A percentile compares a stretch with the other conserved stretches of the same genome.
Conservation (phyloP, 2,797 vertebrate species). For the Acipenser transmontanus region DNA sequence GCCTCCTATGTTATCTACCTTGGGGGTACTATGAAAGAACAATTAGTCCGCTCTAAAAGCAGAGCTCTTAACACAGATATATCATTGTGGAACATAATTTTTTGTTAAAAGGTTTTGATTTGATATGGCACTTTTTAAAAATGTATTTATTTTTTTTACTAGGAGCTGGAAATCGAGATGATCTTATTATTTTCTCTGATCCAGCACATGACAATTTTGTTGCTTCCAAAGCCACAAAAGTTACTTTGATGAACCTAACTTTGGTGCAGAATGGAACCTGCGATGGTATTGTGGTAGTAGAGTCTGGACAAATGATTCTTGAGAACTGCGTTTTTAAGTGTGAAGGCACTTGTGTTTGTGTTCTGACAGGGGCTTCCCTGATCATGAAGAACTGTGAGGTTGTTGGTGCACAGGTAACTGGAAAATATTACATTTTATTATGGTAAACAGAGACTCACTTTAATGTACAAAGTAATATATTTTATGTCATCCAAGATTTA, state of each 20-base stretch:
- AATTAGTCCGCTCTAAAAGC: too few relatives aligned
- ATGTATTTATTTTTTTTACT: constrained; percentile 2
- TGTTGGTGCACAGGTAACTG: constrained; percentile 46
- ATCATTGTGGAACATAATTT: too few relatives aligned
- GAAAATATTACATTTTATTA: background rate
- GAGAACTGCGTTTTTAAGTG: constrained; percentile 52
- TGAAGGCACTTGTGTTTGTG: constrained; percentile 52
- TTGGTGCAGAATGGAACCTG: constrained; percentile 51
- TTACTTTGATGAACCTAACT: constrained; percentile 44
- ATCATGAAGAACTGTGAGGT: constrained; percentile 41
- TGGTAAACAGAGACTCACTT: too few relatives aligned
- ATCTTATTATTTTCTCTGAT: constrained; percentile 41
- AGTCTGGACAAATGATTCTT: constrained; percentile 52
- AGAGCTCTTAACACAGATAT: too few relatives aligned
- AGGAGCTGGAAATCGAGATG: constrained; percentile 44
- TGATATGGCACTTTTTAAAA: too few relatives aligned
- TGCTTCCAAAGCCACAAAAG: constrained; percentile 40
- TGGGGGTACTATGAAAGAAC: too few relatives aligned
- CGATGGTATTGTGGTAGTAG: constrained; percentile 53
- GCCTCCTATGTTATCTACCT: too few relatives aligned
- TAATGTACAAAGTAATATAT: too few relatives aligned
- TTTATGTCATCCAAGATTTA: too few relatives aligned
- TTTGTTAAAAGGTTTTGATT: too few relatives aligned
- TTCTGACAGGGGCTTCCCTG: constrained; percentile 47
- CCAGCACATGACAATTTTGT: constrained; percentile 42